Conservation (phyloP, 2,113 vertebrate genomes). For the Chloroceryle aenea region DNA sequence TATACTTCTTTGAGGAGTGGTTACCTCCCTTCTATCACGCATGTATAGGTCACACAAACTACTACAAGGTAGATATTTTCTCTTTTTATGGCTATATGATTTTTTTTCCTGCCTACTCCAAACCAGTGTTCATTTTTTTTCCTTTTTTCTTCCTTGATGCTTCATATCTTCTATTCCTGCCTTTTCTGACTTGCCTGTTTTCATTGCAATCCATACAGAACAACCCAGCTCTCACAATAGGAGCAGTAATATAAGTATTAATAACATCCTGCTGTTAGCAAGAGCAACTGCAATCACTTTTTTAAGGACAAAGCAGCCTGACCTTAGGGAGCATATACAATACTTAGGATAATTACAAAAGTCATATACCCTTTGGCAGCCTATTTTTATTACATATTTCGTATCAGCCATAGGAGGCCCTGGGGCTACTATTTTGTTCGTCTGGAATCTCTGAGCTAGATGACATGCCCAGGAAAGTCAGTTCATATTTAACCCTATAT, state of each 20-base stretch:
- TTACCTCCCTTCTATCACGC: neutral
- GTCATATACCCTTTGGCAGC: constrained; percentile 39
- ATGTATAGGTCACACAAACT: neutral
- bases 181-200: neutral
- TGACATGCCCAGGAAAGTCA: neutral
- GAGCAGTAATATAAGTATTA: constrained; percentile 18
- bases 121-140: neutral
- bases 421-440: constrained; percentile 46
- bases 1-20: neutral
- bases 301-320: constrained; percentile 35
- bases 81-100: neutral
- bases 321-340: constrained; percentile 25
- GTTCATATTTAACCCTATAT: constrained; percentile 16
- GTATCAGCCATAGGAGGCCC: constrained; percentile 30
- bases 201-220: neutral
- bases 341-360: constrained; percentile 48
- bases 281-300: neutral
- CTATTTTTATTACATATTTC: constrained; percentile 59
- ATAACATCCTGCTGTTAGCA: constrained; percentile 31
- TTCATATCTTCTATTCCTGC: neutral
- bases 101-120: neutral
- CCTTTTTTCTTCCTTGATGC: neutral
- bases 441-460: constrained; percentile 55
- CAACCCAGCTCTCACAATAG: neutral
- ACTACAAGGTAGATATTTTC: neutral